phyloP scores from a whole-genome alignment of 2,888 invertebrate genomes.

The Tyria jacobaeae region DNA sequence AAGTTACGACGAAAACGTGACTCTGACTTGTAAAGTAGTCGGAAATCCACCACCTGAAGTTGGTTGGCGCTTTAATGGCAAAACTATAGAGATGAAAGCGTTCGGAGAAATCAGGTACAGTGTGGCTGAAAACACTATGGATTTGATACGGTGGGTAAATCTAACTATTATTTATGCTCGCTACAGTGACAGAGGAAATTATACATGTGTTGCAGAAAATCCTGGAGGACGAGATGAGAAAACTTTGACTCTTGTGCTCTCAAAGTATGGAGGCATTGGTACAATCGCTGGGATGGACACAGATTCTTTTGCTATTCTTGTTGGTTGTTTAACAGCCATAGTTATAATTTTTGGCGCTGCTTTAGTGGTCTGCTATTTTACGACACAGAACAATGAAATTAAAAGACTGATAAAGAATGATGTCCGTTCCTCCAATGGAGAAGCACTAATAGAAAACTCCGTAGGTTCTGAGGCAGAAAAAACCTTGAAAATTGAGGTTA shows the following conservation, averaged over 20 bases:
- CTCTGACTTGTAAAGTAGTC: slow-evolving; percentile 91
- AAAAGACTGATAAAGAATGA: slow-evolving; percentile 88
- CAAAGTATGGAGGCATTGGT: slow-evolving; percentile 78
- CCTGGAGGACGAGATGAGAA: slow-evolving; percentile 92
- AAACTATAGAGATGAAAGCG: slow-evolving; percentile 84
- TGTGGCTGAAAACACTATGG: slow-evolving; percentile 77
- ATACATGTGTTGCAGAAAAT: slow-evolving; percentile 93
- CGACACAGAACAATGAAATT: slow-evolving; percentile 80
- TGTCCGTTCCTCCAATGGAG: slow-evolving; percentile 87
- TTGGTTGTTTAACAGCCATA: slow-evolving; percentile 80
- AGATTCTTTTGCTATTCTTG: slow-evolving; percentile 83
- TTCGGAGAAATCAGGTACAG: slow-evolving; percentile 83
- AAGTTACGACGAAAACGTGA: slow-evolving; percentile 90
- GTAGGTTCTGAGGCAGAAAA: slow-evolving; percentile 93
- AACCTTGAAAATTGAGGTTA: slow-evolving; percentile 92
- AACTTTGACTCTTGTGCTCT: slow-evolving; percentile 89
- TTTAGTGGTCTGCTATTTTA: slow-evolving; percentile 84
- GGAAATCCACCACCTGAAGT: slow-evolving; percentile 93
- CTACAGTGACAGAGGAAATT: slow-evolving; percentile 90
- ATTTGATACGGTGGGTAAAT: slow-evolving; percentile 88
- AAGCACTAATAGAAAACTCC: slow-evolving; percentile 90
- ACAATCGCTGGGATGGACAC: slow-evolving; percentile 80
- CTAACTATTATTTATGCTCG: slow-evolving; percentile 89
- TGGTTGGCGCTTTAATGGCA: slow-evolving; percentile 90
- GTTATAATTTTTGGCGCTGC: slow-evolving; percentile 80